These are phyloP conservation scores for Anthonomus grandis DNA, from an alignment of 1,140 invertebrate species.

Conservation along the genomic window DNA sequence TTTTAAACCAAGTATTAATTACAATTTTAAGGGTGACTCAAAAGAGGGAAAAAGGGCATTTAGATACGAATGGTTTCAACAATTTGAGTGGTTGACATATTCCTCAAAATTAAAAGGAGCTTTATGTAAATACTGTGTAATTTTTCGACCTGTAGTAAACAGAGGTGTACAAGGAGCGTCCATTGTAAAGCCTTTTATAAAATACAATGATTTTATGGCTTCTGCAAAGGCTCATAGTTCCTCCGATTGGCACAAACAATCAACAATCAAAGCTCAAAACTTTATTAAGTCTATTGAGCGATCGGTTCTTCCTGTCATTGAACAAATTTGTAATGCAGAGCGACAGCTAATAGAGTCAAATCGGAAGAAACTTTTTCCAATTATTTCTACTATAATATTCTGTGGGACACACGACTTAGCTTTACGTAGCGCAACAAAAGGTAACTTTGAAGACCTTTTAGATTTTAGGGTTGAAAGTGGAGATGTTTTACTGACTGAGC, in stretches of 20 bases:
- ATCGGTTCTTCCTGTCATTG: neutral
- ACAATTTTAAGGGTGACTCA: conserved; percentile 2
- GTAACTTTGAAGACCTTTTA: conserved; percentile 17
- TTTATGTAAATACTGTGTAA: too few species aligned
- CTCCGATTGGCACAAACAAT: conserved; percentile 8
- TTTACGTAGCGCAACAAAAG: conserved; percentile 6
- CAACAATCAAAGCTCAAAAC: conserved; percentile 7
- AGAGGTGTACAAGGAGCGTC: conserved; percentile 1
- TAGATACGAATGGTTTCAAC: conserved; percentile 6
- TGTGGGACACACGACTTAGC: conserved; percentile 7
- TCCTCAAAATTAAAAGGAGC: conserved; percentile 3
- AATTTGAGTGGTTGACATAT: conserved; percentile 7
- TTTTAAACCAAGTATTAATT: neutral
- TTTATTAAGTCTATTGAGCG: conserved; percentile 4
- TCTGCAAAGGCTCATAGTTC: neutral
- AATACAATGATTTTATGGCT: neutral
- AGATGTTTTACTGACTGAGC: neutral
- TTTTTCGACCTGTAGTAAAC: neutral
- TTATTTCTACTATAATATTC: conserved; percentile 3
- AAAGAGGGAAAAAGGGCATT: conserved; percentile 1
- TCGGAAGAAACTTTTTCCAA: neutral
- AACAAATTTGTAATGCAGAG: conserved; percentile 7
- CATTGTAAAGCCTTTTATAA: conserved; percentile 3
- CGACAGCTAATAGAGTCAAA: conserved; percentile 5
- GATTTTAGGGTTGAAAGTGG: conserved; percentile 17